Percentiles rank a stretch among this genome's conserved stretches.
Conservation (phyloP, 2,113 vertebrate genomes). For the Cephalophus harveyi region DNA sequence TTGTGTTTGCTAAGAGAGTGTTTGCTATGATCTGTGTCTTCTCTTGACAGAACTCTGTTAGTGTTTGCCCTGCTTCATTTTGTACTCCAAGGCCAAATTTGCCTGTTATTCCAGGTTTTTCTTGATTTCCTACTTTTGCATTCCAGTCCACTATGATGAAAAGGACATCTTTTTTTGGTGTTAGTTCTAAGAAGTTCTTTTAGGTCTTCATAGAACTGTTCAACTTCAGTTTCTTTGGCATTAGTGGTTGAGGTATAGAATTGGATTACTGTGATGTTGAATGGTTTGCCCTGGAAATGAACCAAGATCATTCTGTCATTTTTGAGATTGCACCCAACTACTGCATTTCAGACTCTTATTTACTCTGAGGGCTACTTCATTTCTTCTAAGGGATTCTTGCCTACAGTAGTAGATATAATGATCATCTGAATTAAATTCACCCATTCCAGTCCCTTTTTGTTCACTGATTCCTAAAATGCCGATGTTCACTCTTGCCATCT, state of each 20-base stretch:
- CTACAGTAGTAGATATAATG: not conserved
- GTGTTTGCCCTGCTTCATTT: not conserved
- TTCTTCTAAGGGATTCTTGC: not conserved
- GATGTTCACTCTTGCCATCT: not conserved
- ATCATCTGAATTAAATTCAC: not conserved
- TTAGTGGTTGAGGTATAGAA: not conserved
- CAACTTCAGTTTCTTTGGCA: not conserved
- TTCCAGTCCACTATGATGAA: not conserved
- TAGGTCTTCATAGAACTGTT: not conserved
- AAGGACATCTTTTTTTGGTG: not conserved
- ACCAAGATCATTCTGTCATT: not conserved
- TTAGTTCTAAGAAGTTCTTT: too few relatives aligned
- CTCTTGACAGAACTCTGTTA: not conserved
- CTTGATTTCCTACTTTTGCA: not conserved
- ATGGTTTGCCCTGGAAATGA: not conserved
- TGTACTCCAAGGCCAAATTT: not conserved
- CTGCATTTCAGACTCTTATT: not conserved
- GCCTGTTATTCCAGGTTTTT: not conserved
- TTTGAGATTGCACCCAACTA: not conserved
- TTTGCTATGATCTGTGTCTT: not conserved
- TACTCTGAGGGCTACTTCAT: not conserved
- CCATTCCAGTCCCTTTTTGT: not conserved
- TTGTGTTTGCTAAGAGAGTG: not conserved
- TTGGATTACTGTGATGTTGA: not conserved
- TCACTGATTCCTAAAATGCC: not conserved